Evolutionary conservation across 2,113 vertebrate genomes (phyloP).

Genomic region (Oryzias melastigma): DNA sequence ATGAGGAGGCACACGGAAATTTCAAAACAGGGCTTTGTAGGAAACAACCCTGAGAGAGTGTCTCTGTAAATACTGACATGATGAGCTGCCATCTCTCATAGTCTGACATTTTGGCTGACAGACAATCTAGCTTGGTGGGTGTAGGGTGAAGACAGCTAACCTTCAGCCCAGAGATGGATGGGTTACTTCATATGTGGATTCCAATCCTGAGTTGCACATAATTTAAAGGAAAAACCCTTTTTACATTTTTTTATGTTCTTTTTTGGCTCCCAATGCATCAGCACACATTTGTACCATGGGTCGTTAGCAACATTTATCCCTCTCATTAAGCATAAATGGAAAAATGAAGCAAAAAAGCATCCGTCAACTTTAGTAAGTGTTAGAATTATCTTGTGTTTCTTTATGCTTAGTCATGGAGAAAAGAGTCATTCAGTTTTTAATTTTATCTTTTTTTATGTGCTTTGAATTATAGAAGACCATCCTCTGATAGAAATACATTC

Average conservation of each 20-base stretch:
- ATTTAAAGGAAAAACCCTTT: slow-evolving; percentile 9
- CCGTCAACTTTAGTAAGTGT: not conserved
- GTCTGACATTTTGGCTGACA: slow-evolving; percentile 59
- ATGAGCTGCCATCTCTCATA: slow-evolving; percentile 63
- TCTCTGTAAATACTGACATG: slow-evolving; percentile 67
- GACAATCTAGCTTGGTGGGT: slow-evolving; percentile 53
- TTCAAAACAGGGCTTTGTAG: slow-evolving; percentile 48
- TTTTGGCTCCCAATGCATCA: not conserved
- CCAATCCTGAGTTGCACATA: slow-evolving; percentile 43
- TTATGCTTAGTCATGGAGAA: not conserved
- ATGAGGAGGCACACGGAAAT: slow-evolving; percentile 27
- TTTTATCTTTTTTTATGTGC: no score
- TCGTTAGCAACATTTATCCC: not conserved
- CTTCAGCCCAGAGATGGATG: slow-evolving; percentile 59
- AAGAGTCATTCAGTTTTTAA: no score
- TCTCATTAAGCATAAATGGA: not conserved
- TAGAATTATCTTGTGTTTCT: not conserved
- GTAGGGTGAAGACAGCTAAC: slow-evolving; percentile 43
- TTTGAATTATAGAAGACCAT: no score
- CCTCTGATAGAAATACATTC: no score
- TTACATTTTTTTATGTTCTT: slow-evolving; percentile 8
- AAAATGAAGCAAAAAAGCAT: not conserved
- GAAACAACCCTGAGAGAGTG: slow-evolving; percentile 44
- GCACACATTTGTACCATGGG: not conserved
- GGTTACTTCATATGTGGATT: slow-evolving; percentile 19